phyloP scores from a whole-genome alignment of 2,113 vertebrate species.

The Chloroceryle aenea region DNA sequence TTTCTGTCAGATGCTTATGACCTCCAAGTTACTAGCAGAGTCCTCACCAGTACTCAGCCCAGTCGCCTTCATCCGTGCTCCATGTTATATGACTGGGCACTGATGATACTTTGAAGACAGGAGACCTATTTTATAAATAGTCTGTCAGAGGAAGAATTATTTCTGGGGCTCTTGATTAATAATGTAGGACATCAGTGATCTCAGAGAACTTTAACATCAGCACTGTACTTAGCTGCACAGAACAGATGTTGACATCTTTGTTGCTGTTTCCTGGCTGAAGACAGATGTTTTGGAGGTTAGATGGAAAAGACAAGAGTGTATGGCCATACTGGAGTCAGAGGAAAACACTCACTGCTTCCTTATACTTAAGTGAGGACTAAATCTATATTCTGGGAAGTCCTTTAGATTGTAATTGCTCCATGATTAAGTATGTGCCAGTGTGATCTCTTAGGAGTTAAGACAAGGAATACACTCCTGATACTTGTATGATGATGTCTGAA shows the following conservation, averaged over 20 bases:
- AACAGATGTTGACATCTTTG: conserved; percentile 43
- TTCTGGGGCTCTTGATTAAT: conserved; percentile 46
- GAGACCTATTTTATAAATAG: background rate
- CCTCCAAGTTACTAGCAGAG: background rate
- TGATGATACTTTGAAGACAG: background rate
- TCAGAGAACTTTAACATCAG: conserved; percentile 22
- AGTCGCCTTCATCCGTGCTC: background rate
- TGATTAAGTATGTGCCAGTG: background rate
- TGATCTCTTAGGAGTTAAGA: background rate
- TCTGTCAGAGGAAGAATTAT: conserved; percentile 22
- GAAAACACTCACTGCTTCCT: background rate
- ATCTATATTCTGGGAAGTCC: background rate
- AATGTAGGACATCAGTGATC: conserved; percentile 44
- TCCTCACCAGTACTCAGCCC: background rate
- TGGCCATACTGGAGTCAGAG: background rate
- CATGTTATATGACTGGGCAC: background rate
- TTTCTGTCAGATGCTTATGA: background rate
- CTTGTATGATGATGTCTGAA: background rate
- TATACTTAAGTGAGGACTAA: background rate
- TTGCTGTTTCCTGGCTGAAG: conserved; percentile 45
- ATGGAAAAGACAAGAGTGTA: background rate
- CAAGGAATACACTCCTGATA: background rate
- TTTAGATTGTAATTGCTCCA: background rate
- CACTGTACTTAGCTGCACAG: background rate
- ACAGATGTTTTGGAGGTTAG: conserved; percentile 50